Percentiles rank a stretch among this genome's conserved stretches.
Evolutionary conservation across 2,797 vertebrate species (phyloP).

Genomic region (Halcyon leucocephala): DNA sequence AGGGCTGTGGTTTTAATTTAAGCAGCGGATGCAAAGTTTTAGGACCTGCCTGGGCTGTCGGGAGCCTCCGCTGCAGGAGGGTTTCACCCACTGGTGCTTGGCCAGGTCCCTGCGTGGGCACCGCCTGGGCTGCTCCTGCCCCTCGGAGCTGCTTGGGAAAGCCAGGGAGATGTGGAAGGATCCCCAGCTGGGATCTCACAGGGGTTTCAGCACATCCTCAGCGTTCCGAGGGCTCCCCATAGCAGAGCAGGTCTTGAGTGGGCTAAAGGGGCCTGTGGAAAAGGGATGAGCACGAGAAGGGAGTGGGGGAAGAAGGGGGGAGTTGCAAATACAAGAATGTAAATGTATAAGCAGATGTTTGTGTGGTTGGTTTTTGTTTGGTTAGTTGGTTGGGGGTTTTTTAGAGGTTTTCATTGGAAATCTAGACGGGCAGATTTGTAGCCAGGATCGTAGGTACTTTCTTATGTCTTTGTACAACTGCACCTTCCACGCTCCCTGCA

Average conservation of each 20-base stretch:
- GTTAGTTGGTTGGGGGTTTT: not conserved
- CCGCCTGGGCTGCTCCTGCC: not conserved
- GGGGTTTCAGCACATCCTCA: not conserved
- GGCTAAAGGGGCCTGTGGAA: not conserved
- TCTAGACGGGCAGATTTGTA: not conserved
- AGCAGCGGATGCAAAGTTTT: not conserved
- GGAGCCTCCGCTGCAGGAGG: not conserved
- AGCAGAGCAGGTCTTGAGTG: rapidly evolving
- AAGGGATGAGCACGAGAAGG: not conserved
- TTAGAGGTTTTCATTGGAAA: not conserved
- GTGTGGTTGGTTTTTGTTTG: not conserved
- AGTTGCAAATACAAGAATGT: not conserved
- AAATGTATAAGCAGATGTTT: not conserved
- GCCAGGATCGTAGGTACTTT: not conserved
- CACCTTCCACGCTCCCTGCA: rapidly evolving
- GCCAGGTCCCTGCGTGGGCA: no score
- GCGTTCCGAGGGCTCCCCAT: rapidly evolving
- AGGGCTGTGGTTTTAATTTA: not conserved
- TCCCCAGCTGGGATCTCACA: not conserved
- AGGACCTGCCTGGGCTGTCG: not conserved
- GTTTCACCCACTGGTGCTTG: no score
- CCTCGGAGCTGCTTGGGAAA: no score
- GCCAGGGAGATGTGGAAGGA: no score
- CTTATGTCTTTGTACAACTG: not conserved
- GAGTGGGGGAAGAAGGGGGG: not conserved